Evolutionary conservation across 2,888 invertebrate genomes (phyloP).

Genomic region (Choreutis nemorana): DNA sequence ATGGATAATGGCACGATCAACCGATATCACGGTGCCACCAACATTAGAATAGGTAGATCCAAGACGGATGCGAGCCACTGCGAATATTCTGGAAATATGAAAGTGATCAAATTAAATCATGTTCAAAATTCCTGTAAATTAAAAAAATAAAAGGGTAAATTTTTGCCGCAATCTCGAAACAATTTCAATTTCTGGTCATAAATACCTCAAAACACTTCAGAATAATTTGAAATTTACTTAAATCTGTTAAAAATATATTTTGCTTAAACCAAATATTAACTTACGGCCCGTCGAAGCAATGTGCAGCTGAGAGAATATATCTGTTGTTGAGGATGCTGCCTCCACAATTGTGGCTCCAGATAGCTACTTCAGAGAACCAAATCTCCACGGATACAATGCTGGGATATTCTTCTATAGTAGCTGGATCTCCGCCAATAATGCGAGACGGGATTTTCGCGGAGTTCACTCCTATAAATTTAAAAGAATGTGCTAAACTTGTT

Average conservation of each 20-base stretch:
- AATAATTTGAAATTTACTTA: too few relatives aligned
- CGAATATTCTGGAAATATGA: slow-evolving; percentile 18
- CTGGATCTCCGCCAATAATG: slow-evolving; percentile 23
- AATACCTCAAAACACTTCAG: too few relatives aligned
- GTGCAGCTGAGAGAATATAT: slow-evolving; percentile 24
- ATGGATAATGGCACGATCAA: slow-evolving; percentile 21
- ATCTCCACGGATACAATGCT: slow-evolving; percentile 26
- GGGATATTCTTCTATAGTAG: slow-evolving; percentile 22
- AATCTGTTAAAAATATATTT: too few relatives aligned
- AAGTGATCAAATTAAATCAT: too few relatives aligned
- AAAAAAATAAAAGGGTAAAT: too few relatives aligned
- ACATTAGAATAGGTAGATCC: slow-evolving; percentile 26
- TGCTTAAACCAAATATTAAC: too few relatives aligned
- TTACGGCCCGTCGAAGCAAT: slow-evolving; percentile 17
- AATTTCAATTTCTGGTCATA: too few relatives aligned
- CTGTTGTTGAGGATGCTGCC: slow-evolving; percentile 22
- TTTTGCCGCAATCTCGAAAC: too few relatives aligned
- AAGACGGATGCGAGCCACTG: slow-evolving; percentile 25
- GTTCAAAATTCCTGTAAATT: too few relatives aligned
- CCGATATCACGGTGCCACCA: slow-evolving; percentile 25
- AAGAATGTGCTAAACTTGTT: too few relatives aligned
- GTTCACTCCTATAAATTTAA: too few relatives aligned
- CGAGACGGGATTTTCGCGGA: too few relatives aligned
- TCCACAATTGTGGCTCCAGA: slow-evolving; percentile 27
- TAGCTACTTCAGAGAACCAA: slow-evolving; percentile 7